phyloP scores from a whole-genome alignment of 2,888 invertebrate genomes.

The Ommatoiulus sabulosus region DNA sequence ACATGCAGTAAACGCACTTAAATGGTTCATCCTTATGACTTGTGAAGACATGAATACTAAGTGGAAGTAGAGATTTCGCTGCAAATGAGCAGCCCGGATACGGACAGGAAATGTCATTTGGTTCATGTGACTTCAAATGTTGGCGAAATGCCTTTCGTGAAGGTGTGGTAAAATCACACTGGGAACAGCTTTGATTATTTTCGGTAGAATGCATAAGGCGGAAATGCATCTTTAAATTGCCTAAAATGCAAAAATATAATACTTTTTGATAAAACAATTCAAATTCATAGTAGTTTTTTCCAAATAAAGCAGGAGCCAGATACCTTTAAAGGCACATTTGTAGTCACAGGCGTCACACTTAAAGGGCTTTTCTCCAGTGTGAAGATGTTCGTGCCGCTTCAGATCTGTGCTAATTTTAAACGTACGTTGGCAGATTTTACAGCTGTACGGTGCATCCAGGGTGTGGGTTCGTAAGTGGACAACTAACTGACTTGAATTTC shows the following conservation, averaged over 20 bases:
- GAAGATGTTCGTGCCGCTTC: conserved; percentile 96
- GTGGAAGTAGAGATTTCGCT: not conserved
- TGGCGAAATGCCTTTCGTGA: conserved; percentile 65
- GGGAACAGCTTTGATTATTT: conserved; percentile 64
- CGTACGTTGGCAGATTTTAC: conserved; percentile 82
- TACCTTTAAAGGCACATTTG: conserved; percentile 81
- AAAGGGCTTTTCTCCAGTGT: conserved; percentile 99
- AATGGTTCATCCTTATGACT: conserved; percentile 41
- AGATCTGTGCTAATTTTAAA: conserved; percentile 83
- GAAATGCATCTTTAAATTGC: conserved; percentile 67
- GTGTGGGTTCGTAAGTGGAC: conserved; percentile 81
- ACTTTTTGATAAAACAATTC: not conserved
- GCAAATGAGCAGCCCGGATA: not conserved
- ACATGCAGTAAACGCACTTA: conserved; percentile 14
- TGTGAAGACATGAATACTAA: conserved; percentile 12
- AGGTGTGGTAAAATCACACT: conserved; percentile 65
- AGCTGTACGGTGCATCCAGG: conserved; percentile 83
- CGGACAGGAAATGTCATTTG: conserved; percentile 60
- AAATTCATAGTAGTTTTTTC: not conserved
- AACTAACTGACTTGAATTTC: conserved; percentile 69
- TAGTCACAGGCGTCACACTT: conserved; percentile 98
- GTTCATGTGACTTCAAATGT: conserved; percentile 64
- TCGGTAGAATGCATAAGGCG: conserved; percentile 65
- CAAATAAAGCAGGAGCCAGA: not conserved
- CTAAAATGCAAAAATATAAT: conserved; percentile 62